Evolutionary conservation across 35 echinoderm and acorn worm species (phyloP).

Genomic region (Heliocidaris erythrogramma): DNA sequence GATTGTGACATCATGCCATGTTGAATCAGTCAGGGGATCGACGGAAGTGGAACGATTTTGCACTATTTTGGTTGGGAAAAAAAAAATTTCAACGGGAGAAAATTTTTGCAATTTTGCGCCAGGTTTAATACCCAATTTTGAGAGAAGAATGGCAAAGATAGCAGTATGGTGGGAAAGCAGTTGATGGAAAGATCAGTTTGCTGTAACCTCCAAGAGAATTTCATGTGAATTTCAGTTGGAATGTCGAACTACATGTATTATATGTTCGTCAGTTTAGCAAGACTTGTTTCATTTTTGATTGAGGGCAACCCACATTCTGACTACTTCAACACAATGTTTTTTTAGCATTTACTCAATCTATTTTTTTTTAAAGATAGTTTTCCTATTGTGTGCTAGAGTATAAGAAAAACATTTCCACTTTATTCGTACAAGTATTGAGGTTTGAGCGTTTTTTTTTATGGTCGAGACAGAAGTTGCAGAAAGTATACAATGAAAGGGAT

Average conservation of each 20-base stretch:
- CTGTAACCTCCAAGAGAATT: neutral
- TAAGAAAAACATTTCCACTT: no score
- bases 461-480: no score
- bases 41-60: neutral
- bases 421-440: no score
- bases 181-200: neutral
- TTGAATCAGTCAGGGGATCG: neutral
- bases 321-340: no score
- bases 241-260: no score
- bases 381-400: no score
- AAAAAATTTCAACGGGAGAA: neutral
- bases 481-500: no score
- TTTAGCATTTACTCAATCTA: no score
- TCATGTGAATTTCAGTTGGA: neutral
- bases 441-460: no score
- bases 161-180: neutral
- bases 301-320: neutral
- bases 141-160: no score
- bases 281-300: neutral
- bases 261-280: neutral
- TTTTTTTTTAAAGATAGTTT: no score
- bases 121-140: neutral
- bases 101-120: neutral
- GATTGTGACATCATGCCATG: neutral
- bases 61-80: neutral